phyloP scores from a whole-genome alignment of 2,797 vertebrate genomes.

The Echiichthys vipera region DNA sequence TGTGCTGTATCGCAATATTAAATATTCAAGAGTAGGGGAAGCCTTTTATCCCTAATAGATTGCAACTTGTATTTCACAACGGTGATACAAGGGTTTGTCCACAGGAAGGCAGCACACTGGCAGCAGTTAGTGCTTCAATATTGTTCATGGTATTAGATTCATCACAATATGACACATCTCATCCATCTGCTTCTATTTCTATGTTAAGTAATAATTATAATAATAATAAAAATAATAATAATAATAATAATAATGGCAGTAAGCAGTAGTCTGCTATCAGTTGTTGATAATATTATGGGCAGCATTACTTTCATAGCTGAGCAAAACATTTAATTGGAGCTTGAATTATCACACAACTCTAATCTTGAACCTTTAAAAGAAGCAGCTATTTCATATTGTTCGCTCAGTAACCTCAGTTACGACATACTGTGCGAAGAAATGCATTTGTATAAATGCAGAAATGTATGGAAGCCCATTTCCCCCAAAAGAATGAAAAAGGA shows the following conservation, averaged over 20 bases:
- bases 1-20: not conserved
- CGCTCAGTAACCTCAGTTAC: slow-evolving; percentile 29
- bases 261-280: slow-evolving; percentile 39
- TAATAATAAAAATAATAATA: slow-evolving; percentile 16
- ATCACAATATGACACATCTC: slow-evolving; percentile 11
- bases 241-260: slow-evolving; percentile 32
- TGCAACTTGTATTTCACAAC: slow-evolving; percentile 24
- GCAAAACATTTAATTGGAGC: slow-evolving; percentile 36
- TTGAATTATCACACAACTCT: slow-evolving; percentile 35
- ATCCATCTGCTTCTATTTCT: slow-evolving; percentile 23
- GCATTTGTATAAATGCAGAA: slow-evolving; percentile 27
- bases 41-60: not conserved
- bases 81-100: slow-evolving; percentile 62
- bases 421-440: slow-evolving; percentile 18
- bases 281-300: slow-evolving; percentile 19
- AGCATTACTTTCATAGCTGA: slow-evolving; percentile 41
- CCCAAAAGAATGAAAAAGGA: too few species aligned
- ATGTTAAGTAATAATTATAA: slow-evolving; percentile 14
- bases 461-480: too few species aligned
- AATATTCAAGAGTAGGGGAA: slow-evolving; percentile 21
- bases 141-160: slow-evolving; percentile 13
- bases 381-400: slow-evolving; percentile 33
- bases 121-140: slow-evolving; percentile 1
- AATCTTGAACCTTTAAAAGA: slow-evolving; percentile 32
- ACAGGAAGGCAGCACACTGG: slow-evolving; percentile 62